Evolutionary conservation across 2,113 vertebrate genomes (phyloP), one percentile per base, ranked within the genome.

Genomic region (Corydoras maculifer): DNA sequence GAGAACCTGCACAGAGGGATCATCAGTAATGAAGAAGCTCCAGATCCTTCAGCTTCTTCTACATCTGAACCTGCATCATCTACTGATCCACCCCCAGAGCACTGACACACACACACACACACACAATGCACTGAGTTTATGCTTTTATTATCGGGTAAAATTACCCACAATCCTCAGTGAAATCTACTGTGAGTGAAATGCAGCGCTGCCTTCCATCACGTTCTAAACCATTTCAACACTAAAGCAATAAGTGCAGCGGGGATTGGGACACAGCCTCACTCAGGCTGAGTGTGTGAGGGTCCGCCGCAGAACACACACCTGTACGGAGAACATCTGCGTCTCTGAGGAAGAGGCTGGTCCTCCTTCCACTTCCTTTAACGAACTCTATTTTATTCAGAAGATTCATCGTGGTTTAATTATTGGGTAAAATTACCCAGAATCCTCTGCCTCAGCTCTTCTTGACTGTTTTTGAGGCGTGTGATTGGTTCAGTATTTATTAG

Each of bases 1-100:
- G 92, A 94, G 79, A 94, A 93, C 82, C 87, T 95, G 18, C 91
- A 94, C 76, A 90, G 81, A 69, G 92, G 93, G 15, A 91, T 95
- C 29, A 72, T 86, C 2, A 72, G 91, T 69, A 85, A 90, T 0
- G 92, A 92, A 43, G 86, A 83, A 13, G 83, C 88, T 11, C 87
- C 87, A 59, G 86, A 91, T 10, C 13, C 77, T 4, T 64, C 11
- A 2, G 2, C 57, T 13, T 10, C 58, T 8, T 18, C 70, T 9
- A 9, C 70, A 58, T 57, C 62, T 53, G 62, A 72, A 35, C 70
- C 55, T 18, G 29, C 63, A 15, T 29, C 70, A 49, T 7, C 49
- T 10, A 9, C 72, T 13, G 65, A 72, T 13, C 55, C 61, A 60
- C 51, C 30, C 58, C 25, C 12, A 5, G 57, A 74, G 49, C 72